Conservation (phyloP, 1,140 invertebrate genomes). For the Philopotamus ludificatus region DNA sequence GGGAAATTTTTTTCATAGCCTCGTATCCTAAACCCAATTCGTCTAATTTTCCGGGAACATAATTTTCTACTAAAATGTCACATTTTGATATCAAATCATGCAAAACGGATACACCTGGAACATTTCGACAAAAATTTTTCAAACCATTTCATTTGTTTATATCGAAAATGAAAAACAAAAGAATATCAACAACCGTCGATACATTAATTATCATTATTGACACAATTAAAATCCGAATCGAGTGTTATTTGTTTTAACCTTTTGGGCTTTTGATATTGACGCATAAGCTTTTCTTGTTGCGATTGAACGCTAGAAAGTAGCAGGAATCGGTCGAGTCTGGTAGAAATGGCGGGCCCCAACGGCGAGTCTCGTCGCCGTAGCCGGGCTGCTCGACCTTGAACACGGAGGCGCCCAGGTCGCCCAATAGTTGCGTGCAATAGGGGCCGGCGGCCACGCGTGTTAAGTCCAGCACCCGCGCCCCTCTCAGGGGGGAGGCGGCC, state of each 20-base stretch:
- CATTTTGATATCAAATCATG: conserved; percentile 70
- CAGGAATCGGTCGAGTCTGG: conserved; percentile 68
- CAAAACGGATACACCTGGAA: conserved; percentile 69
- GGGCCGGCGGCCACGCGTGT: conserved; percentile 81
- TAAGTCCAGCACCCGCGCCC: conserved; percentile 77
- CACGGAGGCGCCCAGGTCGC: conserved; percentile 91
- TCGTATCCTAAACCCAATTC: conserved; percentile 79
- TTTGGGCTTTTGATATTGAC: conserved; percentile 75
- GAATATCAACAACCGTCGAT: background rate
- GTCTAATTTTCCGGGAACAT: conserved; percentile 85
- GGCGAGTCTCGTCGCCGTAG: conserved; percentile 85
- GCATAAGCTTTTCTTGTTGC: conserved; percentile 94
- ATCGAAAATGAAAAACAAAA: background rate
- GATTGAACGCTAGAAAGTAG: conserved; percentile 87
- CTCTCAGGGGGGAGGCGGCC: conserved; percentile 43
- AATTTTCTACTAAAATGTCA: conserved; percentile 95
- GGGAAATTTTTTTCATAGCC: conserved; percentile 68
- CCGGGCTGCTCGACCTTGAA: conserved; percentile 84
- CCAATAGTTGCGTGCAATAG: conserved; percentile 90
- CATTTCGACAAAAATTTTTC: background rate
- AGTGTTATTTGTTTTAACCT: conserved; percentile 46
- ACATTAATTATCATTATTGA: background rate
- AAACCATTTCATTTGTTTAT: background rate
- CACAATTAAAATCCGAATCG: background rate
- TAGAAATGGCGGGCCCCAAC: conserved; percentile 92